Evolutionary conservation across 2,888 invertebrate species (phyloP), one percentile per base, ranked within the genome.

Genomic region (Metopia argyrocephala): DNA sequence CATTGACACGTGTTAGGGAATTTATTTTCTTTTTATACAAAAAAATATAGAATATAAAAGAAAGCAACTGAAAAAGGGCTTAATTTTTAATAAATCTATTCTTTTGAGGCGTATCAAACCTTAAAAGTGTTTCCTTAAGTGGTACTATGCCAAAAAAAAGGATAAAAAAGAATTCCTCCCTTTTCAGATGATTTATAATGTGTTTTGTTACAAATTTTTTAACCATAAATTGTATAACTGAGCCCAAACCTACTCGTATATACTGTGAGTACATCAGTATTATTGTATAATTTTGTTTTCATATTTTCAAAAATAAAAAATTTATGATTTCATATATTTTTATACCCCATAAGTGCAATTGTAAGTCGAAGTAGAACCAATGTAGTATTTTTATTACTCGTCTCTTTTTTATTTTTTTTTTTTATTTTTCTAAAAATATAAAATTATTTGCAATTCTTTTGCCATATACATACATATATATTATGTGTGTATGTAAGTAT

Each of bases 321-420:
- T 59, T 64, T 65, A 70, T 65, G 65, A n/a, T 52, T 69, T 57
- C 59, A 64, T 69, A 79, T 54, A 12, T 38, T 68, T 74, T 75
- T 59, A 46, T 75, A 75, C 20, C 54, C 65, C 69, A 59, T 59
- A 27, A 62, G n/a, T 52, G 64, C 59, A 59, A 20, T 50, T 9
- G 38, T 31, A 38, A 15, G 15, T 12, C 38, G 38, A 38, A 38
- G 0, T 15, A 15, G 57, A 38, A 62, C 62, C 68, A 73, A 56
- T 12, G 38, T 38, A 31, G 31, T 18, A 21, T 48, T 9, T 18
- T 5, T n/a, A n/a, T n/a, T n/a, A n/a, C 15, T 27, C 15, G 15
- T 9, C 5, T 45, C 12, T 62, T 52, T 54, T 54, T 66, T 21
- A 65, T 54, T 18, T 48, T n/a, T n/a, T 18, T 18, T 48, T 20